phyloP scores from a whole-genome alignment of 2,113 vertebrate genomes.

The human region DNA sequence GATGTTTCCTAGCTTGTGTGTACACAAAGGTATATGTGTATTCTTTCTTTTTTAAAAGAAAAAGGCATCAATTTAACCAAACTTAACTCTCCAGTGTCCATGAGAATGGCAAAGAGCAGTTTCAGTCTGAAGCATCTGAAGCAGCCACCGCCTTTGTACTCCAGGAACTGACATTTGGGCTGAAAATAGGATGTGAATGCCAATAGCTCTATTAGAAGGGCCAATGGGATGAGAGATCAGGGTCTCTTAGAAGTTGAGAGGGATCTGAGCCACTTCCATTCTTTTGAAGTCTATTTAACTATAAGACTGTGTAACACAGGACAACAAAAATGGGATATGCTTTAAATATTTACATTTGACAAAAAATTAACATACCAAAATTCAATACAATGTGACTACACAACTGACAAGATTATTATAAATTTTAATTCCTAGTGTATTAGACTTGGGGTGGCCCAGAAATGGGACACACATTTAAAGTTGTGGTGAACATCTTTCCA shows the following conservation, averaged over 20 bases:
- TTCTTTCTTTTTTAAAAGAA: neutral
- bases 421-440: neutral
- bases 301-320: neutral
- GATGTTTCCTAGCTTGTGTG: neutral
- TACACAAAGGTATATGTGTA: neutral
- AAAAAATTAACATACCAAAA: neutral
- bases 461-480: neutral
- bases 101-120: neutral
- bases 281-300: neutral
- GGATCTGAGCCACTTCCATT: neutral
- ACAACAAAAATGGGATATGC: neutral
- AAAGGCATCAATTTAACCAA: neutral
- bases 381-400: neutral
- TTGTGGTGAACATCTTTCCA: neutral
- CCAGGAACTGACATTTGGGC: neutral
- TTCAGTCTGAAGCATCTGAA: neutral
- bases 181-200: neutral
- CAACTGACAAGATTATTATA: neutral
- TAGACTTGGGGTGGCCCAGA: neutral
- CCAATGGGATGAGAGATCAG: neutral
- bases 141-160: neutral
- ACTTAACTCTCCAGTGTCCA: neutral
- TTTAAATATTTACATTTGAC: slow-evolving; percentile 21
- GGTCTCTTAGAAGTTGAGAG: neutral
- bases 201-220: neutral